phyloP scores from a whole-genome alignment of 2,888 invertebrate species.

The Catocala sponsa region DNA sequence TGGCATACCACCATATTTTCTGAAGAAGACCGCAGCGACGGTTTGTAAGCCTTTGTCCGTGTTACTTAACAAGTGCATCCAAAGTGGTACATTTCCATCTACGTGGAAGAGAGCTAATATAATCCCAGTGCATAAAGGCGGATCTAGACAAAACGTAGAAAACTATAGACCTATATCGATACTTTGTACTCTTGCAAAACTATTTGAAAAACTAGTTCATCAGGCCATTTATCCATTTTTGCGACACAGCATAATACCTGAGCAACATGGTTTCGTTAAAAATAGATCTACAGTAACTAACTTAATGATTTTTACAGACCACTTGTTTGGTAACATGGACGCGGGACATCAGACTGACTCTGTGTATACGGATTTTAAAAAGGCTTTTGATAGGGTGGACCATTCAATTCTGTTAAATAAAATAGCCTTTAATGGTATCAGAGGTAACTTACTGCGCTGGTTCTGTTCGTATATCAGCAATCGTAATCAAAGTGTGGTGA shows the following conservation, averaged over 20 bases:
- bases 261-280: slow-evolving; percentile 20
- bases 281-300: slow-evolving; percentile 4
- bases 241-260: slow-evolving; percentile 1
- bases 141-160: not conserved
- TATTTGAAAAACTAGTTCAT: not conserved
- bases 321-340: slow-evolving; percentile 9
- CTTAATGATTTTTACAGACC: slow-evolving; percentile 8
- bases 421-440: slow-evolving; percentile 14
- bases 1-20: not conserved
- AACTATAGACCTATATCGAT: not conserved
- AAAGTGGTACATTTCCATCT: not conserved
- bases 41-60: not conserved
- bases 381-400: no score
- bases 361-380: no score
- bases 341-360: no score
- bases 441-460: slow-evolving; percentile 11
- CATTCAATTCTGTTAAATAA: slow-evolving; percentile 3
- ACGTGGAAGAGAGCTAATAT: not conserved
- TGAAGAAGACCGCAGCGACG: not conserved
- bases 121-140: not conserved
- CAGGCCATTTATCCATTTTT: not conserved
- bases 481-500: slow-evolving; percentile 1
- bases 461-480: slow-evolving; percentile 9
- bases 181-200: not conserved
- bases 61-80: not conserved